Evolutionary conservation across 2,113 vertebrate genomes (phyloP).

Genomic region (Entomyzon cyanotis): DNA sequence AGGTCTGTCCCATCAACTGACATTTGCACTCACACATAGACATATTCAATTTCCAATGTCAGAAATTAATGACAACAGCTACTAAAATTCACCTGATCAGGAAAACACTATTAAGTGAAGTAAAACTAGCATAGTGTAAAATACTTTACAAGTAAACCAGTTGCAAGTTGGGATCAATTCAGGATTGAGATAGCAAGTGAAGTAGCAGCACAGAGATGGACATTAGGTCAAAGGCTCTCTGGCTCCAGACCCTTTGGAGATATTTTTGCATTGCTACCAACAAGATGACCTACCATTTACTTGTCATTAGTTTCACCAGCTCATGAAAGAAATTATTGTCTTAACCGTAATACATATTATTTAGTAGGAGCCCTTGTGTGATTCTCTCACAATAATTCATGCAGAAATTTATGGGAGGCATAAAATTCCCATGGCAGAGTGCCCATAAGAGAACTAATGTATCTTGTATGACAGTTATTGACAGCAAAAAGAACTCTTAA

Average conservation of each 20-base stretch:
- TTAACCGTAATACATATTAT: not conserved
- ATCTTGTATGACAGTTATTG: constrained; percentile 51
- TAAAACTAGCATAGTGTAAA: not conserved
- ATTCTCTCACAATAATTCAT: constrained; percentile 15
- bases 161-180: not conserved
- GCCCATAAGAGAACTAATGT: constrained; percentile 28
- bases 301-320: constrained; percentile 18
- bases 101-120: not conserved
- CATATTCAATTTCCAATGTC: not conserved
- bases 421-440: not conserved
- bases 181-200: not conserved
- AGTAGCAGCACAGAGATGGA: not conserved
- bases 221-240: not conserved
- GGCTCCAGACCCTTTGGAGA: not conserved
- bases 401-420: constrained; percentile 4
- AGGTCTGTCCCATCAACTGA: not conserved
- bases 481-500: constrained; percentile 20
- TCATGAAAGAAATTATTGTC: constrained; percentile 18
- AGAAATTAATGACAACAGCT: not conserved
- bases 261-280: not conserved
- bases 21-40: not conserved
- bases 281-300: not conserved
- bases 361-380: not conserved
- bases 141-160: not conserved
- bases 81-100: not conserved